Base-by-base conservation (phyloP, 2,113 vertebrate species). In the Phylloscopus trochiloides region DNA sequence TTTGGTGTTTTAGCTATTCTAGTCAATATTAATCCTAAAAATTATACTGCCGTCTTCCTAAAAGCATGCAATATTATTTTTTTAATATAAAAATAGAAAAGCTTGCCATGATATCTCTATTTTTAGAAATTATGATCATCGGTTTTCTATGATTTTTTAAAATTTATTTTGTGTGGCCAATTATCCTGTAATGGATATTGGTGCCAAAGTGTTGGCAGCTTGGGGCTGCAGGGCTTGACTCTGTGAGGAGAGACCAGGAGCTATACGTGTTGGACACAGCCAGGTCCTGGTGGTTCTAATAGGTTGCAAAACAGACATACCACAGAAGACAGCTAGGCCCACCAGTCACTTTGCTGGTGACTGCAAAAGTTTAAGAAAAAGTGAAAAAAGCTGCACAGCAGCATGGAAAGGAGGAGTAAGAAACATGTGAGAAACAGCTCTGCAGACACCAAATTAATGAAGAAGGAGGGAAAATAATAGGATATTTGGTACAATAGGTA, bases 161-260 rank as follows among this genome's bases (percentile, higher is more conserved):
- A 32, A 51, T 57, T 42, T 73, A 12, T 82, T 50, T 67, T 29
- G 2, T 52, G 9, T 26, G 7, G 2, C 4, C 5, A 51, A 6
- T 71, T 38, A 32, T 17, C 11, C 6, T 71, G 1, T 3, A 34
- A 12, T 17, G 20, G 11, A 14, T 34, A 3, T 32, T 51, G 4
- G 1, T 65, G 5, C 18, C 6, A 29, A 36, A 6, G 14, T 22
- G 8, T 7, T 78, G 50, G 24, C 28, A 67, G 17, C 3, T 1
- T 1, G 5, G 14, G 1, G 1, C 16, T 48, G 14, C 5, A 58
- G 3, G 2, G 9, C 7, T 18, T n/a, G 5, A 25, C 3, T 54
- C 31, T 45, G n/a, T n/a, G 12, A 66, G 38, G 51, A 45, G 18
- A 32, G 18, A 25, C 25, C 9, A 9, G 25, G 20, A 48, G 2